Evolutionary conservation across 2,797 vertebrate genomes (phyloP).

Genomic region (Denticeps clupeoides): DNA sequence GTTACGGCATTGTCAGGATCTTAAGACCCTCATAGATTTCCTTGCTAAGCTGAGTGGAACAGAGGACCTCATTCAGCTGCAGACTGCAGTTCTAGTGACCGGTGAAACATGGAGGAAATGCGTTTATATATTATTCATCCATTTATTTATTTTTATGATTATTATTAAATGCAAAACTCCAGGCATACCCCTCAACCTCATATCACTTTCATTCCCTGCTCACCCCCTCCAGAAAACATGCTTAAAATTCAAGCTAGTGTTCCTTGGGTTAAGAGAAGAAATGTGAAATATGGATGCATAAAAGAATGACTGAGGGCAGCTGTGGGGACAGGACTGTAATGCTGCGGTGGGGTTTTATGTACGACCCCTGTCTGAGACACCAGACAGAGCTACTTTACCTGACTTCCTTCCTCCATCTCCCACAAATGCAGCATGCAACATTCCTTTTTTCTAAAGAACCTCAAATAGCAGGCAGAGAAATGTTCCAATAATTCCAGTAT

Average conservation of each 20-base stretch:
- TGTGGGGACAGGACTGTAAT: slow-evolving; percentile 33
- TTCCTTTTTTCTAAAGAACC: too few relatives aligned
- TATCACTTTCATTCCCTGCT: slow-evolving; percentile 31
- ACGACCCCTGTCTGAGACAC: slow-evolving; percentile 12
- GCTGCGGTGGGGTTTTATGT: slow-evolving; percentile 1
- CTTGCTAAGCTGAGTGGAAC: not conserved
- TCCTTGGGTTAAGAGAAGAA: slow-evolving; percentile 33
- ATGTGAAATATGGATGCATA: slow-evolving; percentile 49
- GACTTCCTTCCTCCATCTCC: slow-evolving; percentile 28
- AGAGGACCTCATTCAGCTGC: not conserved
- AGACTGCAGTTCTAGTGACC: slow-evolving; percentile 10
- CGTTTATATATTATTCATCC: too few relatives aligned
- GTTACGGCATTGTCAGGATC: slow-evolving; percentile 3
- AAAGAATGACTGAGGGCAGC: slow-evolving; percentile 38
- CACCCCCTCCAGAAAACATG: slow-evolving; percentile 18
- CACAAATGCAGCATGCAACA: slow-evolving; percentile 42
- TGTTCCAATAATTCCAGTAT: too few relatives aligned
- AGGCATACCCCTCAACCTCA: slow-evolving; percentile 9
- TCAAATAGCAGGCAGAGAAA: not conserved
- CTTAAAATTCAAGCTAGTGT: slow-evolving; percentile 41
- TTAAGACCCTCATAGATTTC: not conserved
- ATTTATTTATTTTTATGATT: too few relatives aligned
- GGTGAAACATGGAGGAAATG: slow-evolving; percentile 19
- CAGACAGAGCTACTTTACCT: too few relatives aligned
- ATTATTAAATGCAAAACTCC: too few relatives aligned